A percentile compares a stretch with the other conserved stretches of the same genome.
These are phyloP conservation scores for Drepanosiphum platanoidis DNA, from an alignment of 2,888 invertebrate species.

Conservation along the genomic window DNA sequence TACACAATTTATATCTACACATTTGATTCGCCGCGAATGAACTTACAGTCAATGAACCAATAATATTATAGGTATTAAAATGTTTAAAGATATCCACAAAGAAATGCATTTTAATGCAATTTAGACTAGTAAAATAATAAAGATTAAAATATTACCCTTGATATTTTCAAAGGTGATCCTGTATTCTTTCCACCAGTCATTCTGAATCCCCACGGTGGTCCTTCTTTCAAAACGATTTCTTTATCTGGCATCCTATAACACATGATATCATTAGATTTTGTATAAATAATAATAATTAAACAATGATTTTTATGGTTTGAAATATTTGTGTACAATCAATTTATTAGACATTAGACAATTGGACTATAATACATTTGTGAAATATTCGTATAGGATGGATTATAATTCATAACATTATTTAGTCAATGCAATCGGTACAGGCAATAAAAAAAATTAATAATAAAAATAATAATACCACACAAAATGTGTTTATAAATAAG, in stretches of 20 bases:
- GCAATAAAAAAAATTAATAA: too few relatives aligned
- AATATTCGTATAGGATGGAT: too few relatives aligned
- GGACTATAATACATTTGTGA: too few relatives aligned
- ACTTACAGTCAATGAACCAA: neutral
- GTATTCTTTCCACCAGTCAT: conserved; percentile 81
- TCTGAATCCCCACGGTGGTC: conserved; percentile 89
- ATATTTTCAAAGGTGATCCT: conserved; percentile 81
- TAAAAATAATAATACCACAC: too few relatives aligned
- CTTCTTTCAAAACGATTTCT: conserved; percentile 81
- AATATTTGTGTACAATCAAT: too few relatives aligned
- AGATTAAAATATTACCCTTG: conserved; percentile 74
- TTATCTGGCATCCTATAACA: conserved; percentile 69
- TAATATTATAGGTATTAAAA: neutral
- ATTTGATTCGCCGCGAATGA: neutral
- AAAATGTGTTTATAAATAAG: too few relatives aligned
- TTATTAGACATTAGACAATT: too few relatives aligned
- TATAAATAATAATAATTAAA: neutral
- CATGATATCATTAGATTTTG: neutral
- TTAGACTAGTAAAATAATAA: neutral
- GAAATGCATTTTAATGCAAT: neutral
- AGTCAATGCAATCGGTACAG: too few relatives aligned
- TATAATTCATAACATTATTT: too few relatives aligned
- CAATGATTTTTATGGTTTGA: too few relatives aligned
- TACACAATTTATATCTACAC: neutral
- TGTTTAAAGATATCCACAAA: too few relatives aligned